Base-by-base conservation (phyloP, 2,797 vertebrate species). In the Hyperoplus lanceolatus region DNA sequence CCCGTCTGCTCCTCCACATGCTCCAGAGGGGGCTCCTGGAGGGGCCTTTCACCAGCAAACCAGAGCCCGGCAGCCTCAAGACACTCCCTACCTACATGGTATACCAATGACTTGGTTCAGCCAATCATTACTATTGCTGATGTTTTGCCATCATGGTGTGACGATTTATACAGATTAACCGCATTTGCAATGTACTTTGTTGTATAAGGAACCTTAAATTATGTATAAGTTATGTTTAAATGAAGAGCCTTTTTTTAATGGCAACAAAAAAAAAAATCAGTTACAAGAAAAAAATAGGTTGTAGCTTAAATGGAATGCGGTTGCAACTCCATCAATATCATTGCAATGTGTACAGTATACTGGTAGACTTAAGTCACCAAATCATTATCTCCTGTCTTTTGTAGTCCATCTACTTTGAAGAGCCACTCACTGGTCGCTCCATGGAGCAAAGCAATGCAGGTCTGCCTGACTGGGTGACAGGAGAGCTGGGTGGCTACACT, bases 381-480 rank as follows among this genome's bases (percentile, higher is more conserved):
- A 15, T 45, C 0, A 14, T 43, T 3, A 18, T 68, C 6, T 43
- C 1, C 13, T 72, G 14, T 74, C 3, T 48, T 15, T 92, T 87
- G 0, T 3, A 99, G 98, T 96, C 96, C 8, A 96, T 97, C 92
- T 98, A 97, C 91, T 97, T 97, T 83, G 97, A 98, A 66, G 97
- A 97, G 65, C 95, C 96, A 11, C 90, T 95, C 89, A 83, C 88
- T 48, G 70, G 88, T 51, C 83, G 42, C 53, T 16, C 73, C 8
- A 68, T 1, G 72, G 91, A 74, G 56, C 78, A 84, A 29, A 90
- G 77, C 62, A 70, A 83, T 12, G 91, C 89, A 43, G 74, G 38
- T 39, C 86, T 97, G 45, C 96, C 96, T n/a, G 96, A 95, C 71
- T 97, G 96, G 97, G 94, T 97, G 36, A 75, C 90, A 51, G 95